Conservation (phyloP, 2,888 invertebrate genomes). For the Liposcelis brunnea region DNA sequence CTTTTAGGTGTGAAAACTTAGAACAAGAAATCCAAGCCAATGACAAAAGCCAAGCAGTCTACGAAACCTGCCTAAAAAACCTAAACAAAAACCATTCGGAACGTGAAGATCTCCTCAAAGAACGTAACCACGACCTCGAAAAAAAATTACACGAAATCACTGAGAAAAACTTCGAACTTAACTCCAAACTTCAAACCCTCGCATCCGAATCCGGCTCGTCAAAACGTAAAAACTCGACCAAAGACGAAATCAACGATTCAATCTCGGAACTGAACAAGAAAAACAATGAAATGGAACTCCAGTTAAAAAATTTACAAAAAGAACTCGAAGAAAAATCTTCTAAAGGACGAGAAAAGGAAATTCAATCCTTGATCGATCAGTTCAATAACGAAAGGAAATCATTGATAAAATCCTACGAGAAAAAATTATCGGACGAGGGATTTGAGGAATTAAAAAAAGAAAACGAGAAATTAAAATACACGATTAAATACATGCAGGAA, state of each 20-base stretch:
- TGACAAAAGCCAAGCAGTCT: no score
- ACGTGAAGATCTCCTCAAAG: conserved; percentile 4
- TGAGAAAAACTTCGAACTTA: conserved; percentile 8
- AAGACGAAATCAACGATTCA: conserved; percentile 2
- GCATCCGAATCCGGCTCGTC: background rate
- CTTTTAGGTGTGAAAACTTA: no score
- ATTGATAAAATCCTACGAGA: conserved; percentile 6
- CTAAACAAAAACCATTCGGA: conserved; percentile 1
- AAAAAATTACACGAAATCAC: conserved; percentile 9
- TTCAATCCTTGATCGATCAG: conserved; percentile 5
- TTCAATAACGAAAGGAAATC: conserved; percentile 4
- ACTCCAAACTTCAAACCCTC: background rate
- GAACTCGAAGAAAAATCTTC: conserved; percentile 9
- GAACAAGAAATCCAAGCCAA: no score
- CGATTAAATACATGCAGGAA: conserved; percentile 5
- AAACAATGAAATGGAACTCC: conserved; percentile 8
- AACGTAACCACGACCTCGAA: conserved; percentile 7
- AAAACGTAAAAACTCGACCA: background rate
- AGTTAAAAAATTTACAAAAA: conserved; percentile 5
- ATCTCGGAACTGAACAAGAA: conserved; percentile 8
- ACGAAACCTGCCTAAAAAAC: no score
- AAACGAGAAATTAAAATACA: conserved; percentile 9
- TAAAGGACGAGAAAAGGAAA: conserved; percentile 3
- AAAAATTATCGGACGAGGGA: background rate
- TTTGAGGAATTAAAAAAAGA: conserved; percentile 8